phyloP scores from a whole-genome alignment of 2,888 invertebrate genomes.

The Selenia dentaria region DNA sequence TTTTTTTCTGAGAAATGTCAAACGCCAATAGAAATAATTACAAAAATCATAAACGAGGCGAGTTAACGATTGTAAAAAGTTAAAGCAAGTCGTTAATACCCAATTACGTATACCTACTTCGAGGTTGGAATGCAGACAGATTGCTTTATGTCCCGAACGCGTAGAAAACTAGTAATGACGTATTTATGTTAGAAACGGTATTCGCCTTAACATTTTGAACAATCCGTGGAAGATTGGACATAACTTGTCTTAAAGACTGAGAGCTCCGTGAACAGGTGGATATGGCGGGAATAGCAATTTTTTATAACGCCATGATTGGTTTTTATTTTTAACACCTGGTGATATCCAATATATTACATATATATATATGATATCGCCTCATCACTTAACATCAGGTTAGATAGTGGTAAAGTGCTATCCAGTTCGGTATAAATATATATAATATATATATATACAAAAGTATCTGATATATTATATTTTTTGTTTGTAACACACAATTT shows the following conservation, averaged over 20 bases:
- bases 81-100: conserved; percentile 37
- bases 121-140: conserved; percentile 38
- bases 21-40: conserved; percentile 18
- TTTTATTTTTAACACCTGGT: conserved; percentile 3
- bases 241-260: not conserved
- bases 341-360: too few species aligned
- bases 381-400: too few species aligned
- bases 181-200: conserved; percentile 33
- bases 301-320: not conserved
- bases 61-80: conserved; percentile 32
- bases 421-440: too few species aligned
- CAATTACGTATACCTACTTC: conserved; percentile 33
- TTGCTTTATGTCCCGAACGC: conserved; percentile 20
- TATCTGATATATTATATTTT: too few species aligned
- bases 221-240: conserved; percentile 15
- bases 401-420: too few species aligned
- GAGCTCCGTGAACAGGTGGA: conserved; percentile 6
- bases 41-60: conserved; percentile 24
- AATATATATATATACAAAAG: too few species aligned
- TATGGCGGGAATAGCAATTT: not conserved
- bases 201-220: conserved; percentile 22
- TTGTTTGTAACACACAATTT: not conserved
- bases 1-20: conserved; percentile 8
- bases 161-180: conserved; percentile 29
- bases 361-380: too few species aligned